Conservation (phyloP, 2,113 vertebrate genomes). For the Glaucidium brasilianum region DNA sequence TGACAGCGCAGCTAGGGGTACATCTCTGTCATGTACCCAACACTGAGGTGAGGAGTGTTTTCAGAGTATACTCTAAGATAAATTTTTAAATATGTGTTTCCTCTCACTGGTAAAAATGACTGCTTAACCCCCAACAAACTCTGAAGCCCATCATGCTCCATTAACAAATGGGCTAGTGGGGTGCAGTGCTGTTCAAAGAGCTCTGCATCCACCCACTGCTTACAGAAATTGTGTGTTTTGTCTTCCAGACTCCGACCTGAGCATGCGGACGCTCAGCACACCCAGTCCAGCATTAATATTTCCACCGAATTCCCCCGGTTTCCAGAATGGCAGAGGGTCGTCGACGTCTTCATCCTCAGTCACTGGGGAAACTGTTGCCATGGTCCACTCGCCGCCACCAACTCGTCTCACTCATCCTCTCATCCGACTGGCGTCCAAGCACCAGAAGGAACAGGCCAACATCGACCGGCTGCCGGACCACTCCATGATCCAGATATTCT, state of each 20-base stretch:
- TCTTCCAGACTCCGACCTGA: slow-evolving; percentile 89
- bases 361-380: slow-evolving; percentile 89
- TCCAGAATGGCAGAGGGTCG: slow-evolving; percentile 87
- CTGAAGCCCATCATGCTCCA: rapidly evolving
- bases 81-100: neutral
- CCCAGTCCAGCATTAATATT: slow-evolving; percentile 93
- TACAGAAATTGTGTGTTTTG: slow-evolving; percentile 1
- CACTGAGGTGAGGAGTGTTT: neutral
- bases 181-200: neutral
- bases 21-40: neutral
- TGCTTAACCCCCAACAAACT: neutral
- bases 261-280: slow-evolving; percentile 92
- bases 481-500: slow-evolving; percentile 86
- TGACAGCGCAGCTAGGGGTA: neutral
- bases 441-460: slow-evolving; percentile 81
- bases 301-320: slow-evolving; percentile 81
- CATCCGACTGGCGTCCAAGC: slow-evolving; percentile 79
- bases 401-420: slow-evolving; percentile 81
- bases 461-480: slow-evolving; percentile 89
- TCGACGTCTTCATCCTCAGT: slow-evolving; percentile 89
- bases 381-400: slow-evolving; percentile 88
- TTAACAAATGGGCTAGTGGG: rapidly evolving
- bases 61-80: neutral
- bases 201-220: rapidly evolving
- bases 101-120: neutral